phyloP scores from a whole-genome alignment of 2,888 invertebrate species.

The Chrysodeixis includens region DNA sequence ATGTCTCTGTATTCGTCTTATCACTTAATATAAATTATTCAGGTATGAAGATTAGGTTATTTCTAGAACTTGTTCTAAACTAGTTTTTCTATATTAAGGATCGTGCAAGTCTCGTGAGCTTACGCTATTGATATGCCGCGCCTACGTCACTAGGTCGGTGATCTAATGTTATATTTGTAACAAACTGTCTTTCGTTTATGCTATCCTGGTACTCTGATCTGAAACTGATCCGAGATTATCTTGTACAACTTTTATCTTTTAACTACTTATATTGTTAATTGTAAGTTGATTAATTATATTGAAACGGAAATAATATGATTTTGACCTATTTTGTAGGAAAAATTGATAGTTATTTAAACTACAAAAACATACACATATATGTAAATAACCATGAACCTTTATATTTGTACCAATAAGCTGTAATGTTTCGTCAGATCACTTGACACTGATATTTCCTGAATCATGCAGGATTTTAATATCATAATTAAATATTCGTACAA shows the following conservation, averaged over 20 bases:
- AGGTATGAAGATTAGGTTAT: not conserved
- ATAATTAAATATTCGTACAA: not conserved
- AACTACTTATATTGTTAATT: no score
- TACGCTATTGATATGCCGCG: not conserved
- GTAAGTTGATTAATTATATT: no score
- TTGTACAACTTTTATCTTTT: conserved; percentile 15
- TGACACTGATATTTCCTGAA: conserved; percentile 7
- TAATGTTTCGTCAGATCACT: not conserved
- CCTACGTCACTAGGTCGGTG: conserved; percentile 13
- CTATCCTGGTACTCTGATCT: conserved; percentile 42
- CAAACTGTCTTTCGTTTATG: conserved; percentile 16
- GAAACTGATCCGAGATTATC: conserved; percentile 35
- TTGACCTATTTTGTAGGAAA: conserved; percentile 16
- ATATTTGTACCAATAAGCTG: not conserved
- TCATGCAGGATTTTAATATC: not conserved
- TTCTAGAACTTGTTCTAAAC: conserved; percentile 16
- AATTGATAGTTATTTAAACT: conserved; percentile 19
- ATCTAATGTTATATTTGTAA: conserved; percentile 14
- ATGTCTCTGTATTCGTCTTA: not conserved
- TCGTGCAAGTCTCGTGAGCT: conserved; percentile 13
- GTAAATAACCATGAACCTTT: not conserved
- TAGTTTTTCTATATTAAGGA: conserved; percentile 2
- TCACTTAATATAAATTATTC: not conserved
- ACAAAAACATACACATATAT: not conserved
- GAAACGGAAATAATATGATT: conserved; percentile 6